These are phyloP conservation scores for Thelaira solivaga DNA, from an alignment of 2,888 invertebrate genomes.

Conservation along the genomic window DNA sequence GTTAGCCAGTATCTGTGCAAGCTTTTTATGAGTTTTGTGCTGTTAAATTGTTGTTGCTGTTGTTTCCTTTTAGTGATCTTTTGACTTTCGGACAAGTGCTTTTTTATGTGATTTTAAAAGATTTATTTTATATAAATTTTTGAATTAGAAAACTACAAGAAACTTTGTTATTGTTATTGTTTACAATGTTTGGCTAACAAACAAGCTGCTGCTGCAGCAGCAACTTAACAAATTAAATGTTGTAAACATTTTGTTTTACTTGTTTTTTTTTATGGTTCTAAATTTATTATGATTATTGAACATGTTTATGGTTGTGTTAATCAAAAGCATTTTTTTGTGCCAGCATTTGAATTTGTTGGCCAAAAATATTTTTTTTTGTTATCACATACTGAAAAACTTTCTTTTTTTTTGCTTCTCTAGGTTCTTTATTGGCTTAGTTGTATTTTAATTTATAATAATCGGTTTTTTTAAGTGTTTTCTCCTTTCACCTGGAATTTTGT, in stretches of 20 bases:
- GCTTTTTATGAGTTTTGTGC: slow-evolving; percentile 22
- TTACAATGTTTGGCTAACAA: background rate
- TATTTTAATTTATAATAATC: slow-evolving; percentile 16
- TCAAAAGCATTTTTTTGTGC: no score
- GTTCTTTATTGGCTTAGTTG: background rate
- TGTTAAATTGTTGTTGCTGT: background rate
- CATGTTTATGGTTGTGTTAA: slow-evolving; percentile 18
- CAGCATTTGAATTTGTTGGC: background rate
- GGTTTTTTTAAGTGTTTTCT: slow-evolving; percentile 56
- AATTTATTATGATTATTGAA: slow-evolving; percentile 18
- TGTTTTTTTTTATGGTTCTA: background rate
- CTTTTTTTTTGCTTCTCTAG: background rate
- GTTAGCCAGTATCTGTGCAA: background rate
- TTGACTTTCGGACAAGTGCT: slow-evolving; percentile 48
- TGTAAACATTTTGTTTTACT: slow-evolving; percentile 40
- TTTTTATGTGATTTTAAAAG: slow-evolving; percentile 48
- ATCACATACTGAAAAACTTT: background rate
- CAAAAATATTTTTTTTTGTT: background rate
- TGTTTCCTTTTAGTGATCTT: slow-evolving; percentile 56
- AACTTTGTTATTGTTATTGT: slow-evolving; percentile 20
- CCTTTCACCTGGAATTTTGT: slow-evolving; percentile 34
- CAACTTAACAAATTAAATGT: slow-evolving; percentile 21
- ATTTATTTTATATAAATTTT: slow-evolving; percentile 45
- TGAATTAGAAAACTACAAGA: background rate
- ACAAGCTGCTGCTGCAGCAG: background rate